Evolutionary conservation across 2,888 invertebrate species (phyloP).

Genomic region (Cactoblastis cactorum): DNA sequence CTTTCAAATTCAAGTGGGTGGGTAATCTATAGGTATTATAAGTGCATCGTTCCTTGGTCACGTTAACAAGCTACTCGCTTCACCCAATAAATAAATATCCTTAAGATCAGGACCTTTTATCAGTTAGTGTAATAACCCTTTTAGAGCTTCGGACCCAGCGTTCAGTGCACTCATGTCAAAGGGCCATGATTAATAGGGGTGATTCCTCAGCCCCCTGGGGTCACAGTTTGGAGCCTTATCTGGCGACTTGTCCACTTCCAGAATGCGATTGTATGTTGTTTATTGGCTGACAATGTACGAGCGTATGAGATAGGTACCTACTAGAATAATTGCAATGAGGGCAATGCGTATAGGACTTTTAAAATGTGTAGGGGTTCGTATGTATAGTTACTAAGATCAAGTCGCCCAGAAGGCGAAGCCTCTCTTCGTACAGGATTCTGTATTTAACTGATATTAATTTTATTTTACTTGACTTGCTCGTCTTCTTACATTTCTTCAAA

Average conservation of each 20-base stretch:
- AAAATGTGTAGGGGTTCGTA: too few species aligned
- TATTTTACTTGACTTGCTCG: too few species aligned
- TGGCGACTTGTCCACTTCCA: constrained; percentile 16
- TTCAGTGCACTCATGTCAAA: constrained; percentile 21
- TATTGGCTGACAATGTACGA: neutral
- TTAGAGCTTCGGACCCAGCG: constrained; percentile 7
- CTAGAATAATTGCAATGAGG: too few species aligned
- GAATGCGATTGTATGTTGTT: neutral
- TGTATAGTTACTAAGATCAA: too few species aligned
- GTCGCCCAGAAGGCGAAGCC: too few species aligned
- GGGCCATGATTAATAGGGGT: constrained; percentile 14
- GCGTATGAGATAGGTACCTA: too few species aligned
- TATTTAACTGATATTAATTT: too few species aligned
- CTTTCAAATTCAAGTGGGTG: neutral
- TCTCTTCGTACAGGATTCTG: too few species aligned
- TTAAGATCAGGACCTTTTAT: constrained; percentile 8
- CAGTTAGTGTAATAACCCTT: constrained; percentile 8
- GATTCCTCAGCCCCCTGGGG: constrained; percentile 33
- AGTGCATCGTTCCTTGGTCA: neutral
- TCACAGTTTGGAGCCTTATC: constrained; percentile 42
- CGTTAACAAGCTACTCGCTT: neutral
- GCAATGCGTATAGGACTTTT: too few species aligned
- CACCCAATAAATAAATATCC: constrained; percentile 5
- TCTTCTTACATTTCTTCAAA: too few species aligned
- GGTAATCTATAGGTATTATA: neutral